Percentiles rank a stretch among this genome's conserved stretches.
Evolutionary conservation across 2,888 invertebrate species (phyloP).

Genomic region (Catocala sponsa): DNA sequence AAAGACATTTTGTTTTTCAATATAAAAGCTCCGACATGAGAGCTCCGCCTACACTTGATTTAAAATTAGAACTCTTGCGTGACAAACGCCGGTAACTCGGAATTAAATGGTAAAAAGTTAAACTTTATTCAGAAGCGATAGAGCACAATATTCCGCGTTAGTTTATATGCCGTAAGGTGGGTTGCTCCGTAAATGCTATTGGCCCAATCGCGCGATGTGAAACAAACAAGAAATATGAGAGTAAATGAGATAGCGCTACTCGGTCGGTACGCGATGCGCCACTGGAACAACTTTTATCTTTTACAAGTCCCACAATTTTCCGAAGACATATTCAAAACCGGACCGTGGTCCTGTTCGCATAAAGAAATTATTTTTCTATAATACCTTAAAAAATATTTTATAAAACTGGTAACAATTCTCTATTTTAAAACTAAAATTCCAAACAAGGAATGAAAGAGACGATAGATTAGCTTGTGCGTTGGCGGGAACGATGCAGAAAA

Average conservation of each 20-base stretch:
- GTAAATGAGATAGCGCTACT: constrained; percentile 77
- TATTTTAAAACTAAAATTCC: constrained; percentile 54
- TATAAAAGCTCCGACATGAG: constrained; percentile 82
- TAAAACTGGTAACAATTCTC: constrained; percentile 43
- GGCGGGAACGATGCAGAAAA: constrained; percentile 68
- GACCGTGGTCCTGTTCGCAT: neutral
- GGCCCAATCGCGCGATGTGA: constrained; percentile 84
- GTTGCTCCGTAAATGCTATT: constrained; percentile 86
- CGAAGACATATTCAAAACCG: constrained; percentile 17
- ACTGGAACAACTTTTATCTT: constrained; percentile 39
- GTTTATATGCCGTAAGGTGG: constrained; percentile 85
- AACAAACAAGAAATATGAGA: constrained; percentile 85
- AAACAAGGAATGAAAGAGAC: constrained; percentile 66
- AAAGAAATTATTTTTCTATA: constrained; percentile 10
- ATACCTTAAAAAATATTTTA: constrained; percentile 26
- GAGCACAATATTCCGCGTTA: constrained; percentile 82
- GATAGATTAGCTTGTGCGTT: constrained; percentile 51
- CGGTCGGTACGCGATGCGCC: constrained; percentile 45
- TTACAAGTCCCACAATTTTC: constrained; percentile 12
- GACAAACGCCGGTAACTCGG: constrained; percentile 86
- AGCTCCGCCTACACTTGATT: constrained; percentile 88
- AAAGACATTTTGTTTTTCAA: constrained; percentile 87
- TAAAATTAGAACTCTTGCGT: constrained; percentile 88
- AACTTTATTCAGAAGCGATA: constrained; percentile 84
- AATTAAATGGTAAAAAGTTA: constrained; percentile 85